These are phyloP conservation scores for Linepithema humile DNA, from an alignment of 1,140 invertebrate species.

Conservation along the genomic window DNA sequence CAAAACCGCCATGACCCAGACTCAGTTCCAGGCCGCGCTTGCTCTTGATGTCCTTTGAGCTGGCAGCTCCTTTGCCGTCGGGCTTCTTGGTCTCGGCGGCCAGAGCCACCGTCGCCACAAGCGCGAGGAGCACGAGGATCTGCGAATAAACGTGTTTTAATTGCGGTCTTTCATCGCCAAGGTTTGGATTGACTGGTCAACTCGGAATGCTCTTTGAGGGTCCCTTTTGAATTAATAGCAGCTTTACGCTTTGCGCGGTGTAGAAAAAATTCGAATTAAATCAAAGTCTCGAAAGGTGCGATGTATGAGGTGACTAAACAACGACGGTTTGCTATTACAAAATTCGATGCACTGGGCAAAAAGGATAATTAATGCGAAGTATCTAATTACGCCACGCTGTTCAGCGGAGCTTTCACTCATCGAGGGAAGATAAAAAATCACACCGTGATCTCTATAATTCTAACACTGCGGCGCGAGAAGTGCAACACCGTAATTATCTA, in stretches of 20 bases:
- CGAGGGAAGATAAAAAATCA: not conserved
- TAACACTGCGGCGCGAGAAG: conserved; percentile 24
- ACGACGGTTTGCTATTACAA: not conserved
- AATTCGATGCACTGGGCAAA: not conserved
- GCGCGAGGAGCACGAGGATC: conserved; percentile 71
- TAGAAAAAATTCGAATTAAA: not conserved
- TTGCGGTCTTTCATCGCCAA: conserved; percentile 14
- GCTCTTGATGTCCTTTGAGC: conserved; percentile 73
- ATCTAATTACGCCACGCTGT: not conserved
- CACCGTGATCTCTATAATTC: not conserved
- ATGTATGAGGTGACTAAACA: not conserved
- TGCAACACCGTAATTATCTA: conserved; percentile 11
- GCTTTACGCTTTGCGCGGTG: not conserved
- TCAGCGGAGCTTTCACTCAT: conserved; percentile 4
- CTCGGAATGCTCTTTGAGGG: not conserved
- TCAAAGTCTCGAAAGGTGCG: not conserved
- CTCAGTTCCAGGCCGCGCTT: conserved; percentile 79
- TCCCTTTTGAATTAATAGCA: not conserved
- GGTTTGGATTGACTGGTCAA: conserved; percentile 8
- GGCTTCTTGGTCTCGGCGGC: conserved; percentile 60
- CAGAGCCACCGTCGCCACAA: conserved; percentile 62
- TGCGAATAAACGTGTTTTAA: conserved; percentile 60
- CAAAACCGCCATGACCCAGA: conserved; percentile 59
- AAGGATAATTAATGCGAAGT: not conserved
- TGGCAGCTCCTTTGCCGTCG: conserved; percentile 56